phyloP scores from a whole-genome alignment of 1,140 invertebrate species.

The Apis cerana region DNA sequence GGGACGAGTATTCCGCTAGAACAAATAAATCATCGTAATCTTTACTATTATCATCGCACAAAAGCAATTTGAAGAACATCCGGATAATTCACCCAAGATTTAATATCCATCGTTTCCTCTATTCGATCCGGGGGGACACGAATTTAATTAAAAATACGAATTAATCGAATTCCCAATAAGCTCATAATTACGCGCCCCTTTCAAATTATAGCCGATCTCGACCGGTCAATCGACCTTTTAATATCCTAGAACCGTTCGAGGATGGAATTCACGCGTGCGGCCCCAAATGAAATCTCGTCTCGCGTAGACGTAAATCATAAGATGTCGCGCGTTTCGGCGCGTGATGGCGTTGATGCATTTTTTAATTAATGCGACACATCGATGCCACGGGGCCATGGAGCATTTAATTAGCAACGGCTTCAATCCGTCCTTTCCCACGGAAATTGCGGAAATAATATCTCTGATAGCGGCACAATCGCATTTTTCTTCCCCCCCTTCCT shows the following conservation, averaged over 20 bases:
- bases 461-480: neutral
- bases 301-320: neutral
- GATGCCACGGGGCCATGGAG: neutral
- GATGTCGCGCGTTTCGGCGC: neutral
- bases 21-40: too few relatives aligned
- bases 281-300: slow-evolving; percentile 17
- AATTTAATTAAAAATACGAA: slow-evolving; percentile 24
- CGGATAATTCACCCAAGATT: neutral
- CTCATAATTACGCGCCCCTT: neutral
- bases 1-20: too few relatives aligned
- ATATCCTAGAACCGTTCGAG: neutral
- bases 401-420: slow-evolving; percentile 16
- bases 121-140: too few relatives aligned
- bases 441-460: slow-evolving; percentile 11
- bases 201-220: neutral
- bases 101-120: neutral
- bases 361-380: slow-evolving; percentile 13
- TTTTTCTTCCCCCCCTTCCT: neutral
- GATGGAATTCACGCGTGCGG: neutral
- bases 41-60: too few relatives aligned
- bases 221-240: neutral
- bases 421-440: neutral
- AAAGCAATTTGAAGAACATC: neutral
- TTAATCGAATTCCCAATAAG: slow-evolving; percentile 4
- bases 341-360: neutral